Evolutionary conservation across 1,140 invertebrate species (phyloP).

Genomic region (Bathynomus jamesi): DNA sequence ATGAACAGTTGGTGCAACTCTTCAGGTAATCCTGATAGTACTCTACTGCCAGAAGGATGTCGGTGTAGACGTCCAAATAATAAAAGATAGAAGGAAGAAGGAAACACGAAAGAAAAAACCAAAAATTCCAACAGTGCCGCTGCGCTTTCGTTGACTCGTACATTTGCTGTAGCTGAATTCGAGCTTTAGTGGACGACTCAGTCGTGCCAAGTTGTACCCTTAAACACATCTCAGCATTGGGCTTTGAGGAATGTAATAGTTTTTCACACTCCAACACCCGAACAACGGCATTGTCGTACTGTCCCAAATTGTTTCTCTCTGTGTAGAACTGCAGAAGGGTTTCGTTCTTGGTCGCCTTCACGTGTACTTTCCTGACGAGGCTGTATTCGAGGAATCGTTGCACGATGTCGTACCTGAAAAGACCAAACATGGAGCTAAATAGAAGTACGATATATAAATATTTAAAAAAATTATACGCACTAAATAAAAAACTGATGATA

Average conservation of each 20-base stretch:
- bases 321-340: conserved; percentile 36
- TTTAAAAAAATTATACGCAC: no score
- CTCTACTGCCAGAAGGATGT: conserved; percentile 34
- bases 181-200: conserved; percentile 31
- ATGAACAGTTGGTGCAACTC: no score
- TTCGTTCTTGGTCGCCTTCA: conserved; percentile 32
- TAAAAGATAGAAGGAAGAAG: conserved; percentile 34
- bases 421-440: no score
- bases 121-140: conserved; percentile 36
- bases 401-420: conserved; percentile 33
- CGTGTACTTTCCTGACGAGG: conserved; percentile 28
- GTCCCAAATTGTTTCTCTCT: conserved; percentile 33
- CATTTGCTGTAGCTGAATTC: conserved; percentile 32
- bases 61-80: conserved; percentile 36
- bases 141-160: conserved; percentile 35
- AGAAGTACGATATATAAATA: no score
- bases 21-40: conserved; percentile 22
- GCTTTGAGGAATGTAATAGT: conserved; percentile 19
- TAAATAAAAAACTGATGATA: no score
- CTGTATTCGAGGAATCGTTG: conserved; percentile 37
- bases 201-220: conserved; percentile 35
- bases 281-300: conserved; percentile 37
- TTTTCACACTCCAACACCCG: conserved; percentile 35
- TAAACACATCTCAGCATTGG: conserved; percentile 33
- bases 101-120: conserved; percentile 37